A percentile compares a stretch with the other conserved stretches of the same genome.
phyloP scores from a whole-genome alignment of 1,140 invertebrate genomes.

The Brachionus asplanchnoidis region DNA sequence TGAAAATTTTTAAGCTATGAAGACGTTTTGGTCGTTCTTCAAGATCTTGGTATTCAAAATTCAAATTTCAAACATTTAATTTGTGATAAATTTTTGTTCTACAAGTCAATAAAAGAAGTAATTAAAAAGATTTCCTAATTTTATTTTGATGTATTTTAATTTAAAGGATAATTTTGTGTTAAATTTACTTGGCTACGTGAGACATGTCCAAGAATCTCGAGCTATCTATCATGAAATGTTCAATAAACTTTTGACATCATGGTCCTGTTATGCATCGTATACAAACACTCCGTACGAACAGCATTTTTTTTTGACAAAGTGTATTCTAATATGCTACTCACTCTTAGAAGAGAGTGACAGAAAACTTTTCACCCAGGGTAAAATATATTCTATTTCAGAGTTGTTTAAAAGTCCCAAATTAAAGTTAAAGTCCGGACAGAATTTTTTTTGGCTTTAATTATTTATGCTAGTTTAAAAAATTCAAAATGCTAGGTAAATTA shows the following conservation, averaged over 20 bases:
- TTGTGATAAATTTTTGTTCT: constrained; percentile 25
- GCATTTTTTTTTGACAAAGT: not conserved
- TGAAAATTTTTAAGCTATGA: not conserved
- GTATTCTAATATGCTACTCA: not conserved
- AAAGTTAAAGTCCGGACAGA: too few species aligned
- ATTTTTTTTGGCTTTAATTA: too few species aligned
- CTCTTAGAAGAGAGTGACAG: not conserved
- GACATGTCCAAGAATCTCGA: not conserved
- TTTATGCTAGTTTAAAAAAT: too few species aligned
- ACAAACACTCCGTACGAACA: constrained; percentile 14
- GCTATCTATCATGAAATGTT: not conserved
- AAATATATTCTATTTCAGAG: too few species aligned
- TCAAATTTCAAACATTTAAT: constrained; percentile 19
- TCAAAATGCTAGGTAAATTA: too few species aligned
- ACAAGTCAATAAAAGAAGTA: constrained; percentile 1
- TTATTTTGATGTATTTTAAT: not conserved
- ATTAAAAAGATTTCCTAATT: not conserved
- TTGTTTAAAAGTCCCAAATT: too few species aligned
- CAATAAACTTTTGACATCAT: not conserved
- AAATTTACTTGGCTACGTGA: not conserved
- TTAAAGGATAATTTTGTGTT: not conserved
- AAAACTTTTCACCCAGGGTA: not conserved
- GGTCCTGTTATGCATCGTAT: not conserved
- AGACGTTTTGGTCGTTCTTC: not conserved
- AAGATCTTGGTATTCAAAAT: not conserved